Percentiles rank a stretch among this genome's conserved stretches.
Conservation (phyloP, 2,797 vertebrate genomes). For the Coccyzus lansbergi region DNA sequence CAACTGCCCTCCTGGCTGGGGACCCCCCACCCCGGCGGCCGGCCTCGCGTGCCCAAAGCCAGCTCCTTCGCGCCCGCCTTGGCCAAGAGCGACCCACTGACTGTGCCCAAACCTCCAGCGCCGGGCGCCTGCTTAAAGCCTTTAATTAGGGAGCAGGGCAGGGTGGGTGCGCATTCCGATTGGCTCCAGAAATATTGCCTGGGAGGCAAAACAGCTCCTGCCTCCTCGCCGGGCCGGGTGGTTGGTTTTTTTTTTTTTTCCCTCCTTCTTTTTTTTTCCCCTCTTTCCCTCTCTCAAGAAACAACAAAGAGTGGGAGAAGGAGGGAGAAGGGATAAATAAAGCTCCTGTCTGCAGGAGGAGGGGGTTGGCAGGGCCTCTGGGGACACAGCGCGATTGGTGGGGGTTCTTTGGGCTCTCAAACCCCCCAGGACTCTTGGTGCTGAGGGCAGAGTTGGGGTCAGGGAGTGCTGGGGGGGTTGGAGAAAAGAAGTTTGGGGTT, state of each 20-base stretch:
- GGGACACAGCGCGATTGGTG: fast-evolving
- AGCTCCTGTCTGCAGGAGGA: background rate
- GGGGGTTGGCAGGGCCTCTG: background rate
- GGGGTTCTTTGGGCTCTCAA: background rate
- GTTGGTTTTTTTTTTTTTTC: constrained; percentile 57
- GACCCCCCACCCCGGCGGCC: constrained; percentile 25
- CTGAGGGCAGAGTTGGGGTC: background rate
- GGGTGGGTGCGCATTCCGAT: constrained; percentile 88
- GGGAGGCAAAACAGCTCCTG: constrained; percentile 82
- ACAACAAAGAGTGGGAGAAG: constrained; percentile 47
- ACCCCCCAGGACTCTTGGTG: background rate
- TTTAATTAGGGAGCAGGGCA: constrained; percentile 89
- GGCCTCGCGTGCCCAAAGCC: background rate
- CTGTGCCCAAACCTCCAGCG: constrained; percentile 78
- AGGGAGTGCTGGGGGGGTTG: background rate
- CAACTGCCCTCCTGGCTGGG: background rate
- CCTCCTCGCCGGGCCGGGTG: constrained; percentile 54
- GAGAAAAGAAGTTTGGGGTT: background rate
- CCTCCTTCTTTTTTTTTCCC: constrained; percentile 46
- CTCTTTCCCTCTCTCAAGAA: background rate
- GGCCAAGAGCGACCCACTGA: constrained; percentile 43
- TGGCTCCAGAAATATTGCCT: constrained; percentile 86
- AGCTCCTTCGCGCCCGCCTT: background rate
- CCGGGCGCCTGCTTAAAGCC: constrained; percentile 84
- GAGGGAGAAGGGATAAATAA: background rate